phyloP scores from a whole-genome alignment of 2,113 vertebrate genomes.

The Myrmecophaga tridactyla region DNA sequence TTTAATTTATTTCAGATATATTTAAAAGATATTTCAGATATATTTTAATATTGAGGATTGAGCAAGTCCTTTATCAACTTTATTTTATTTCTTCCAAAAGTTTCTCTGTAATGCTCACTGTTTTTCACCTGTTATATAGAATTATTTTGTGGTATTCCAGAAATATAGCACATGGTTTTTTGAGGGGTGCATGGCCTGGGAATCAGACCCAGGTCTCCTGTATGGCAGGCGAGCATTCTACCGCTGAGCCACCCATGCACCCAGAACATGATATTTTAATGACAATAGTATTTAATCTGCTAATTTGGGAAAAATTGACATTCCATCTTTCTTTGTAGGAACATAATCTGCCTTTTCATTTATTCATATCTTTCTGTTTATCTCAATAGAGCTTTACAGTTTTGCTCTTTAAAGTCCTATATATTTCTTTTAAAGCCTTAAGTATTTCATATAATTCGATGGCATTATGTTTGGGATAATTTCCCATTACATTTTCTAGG shows the following conservation, averaged over 20 bases:
- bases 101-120: not conserved
- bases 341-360: not conserved
- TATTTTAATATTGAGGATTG: not conserved
- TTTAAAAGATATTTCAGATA: too few species aligned
- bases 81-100: not conserved
- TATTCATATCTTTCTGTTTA: not conserved
- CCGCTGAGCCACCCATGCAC: too few species aligned
- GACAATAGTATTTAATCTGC: not conserved
- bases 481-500: not conserved
- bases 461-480: not conserved
- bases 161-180: not conserved
- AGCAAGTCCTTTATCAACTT: too few species aligned
- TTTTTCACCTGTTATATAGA: not conserved
- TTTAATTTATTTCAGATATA: too few species aligned
- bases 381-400: not conserved
- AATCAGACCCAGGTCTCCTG: too few species aligned
- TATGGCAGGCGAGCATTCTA: too few species aligned
- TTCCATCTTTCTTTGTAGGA: not conserved
- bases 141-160: not conserved
- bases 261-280: not conserved
- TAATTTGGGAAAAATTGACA: not conserved
- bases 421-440: too few species aligned
- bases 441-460: not conserved
- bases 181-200: too few species aligned
- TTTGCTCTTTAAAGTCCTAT: not conserved